A percentile compares a stretch with the other conserved stretches of the same genome.
Conservation (phyloP, 2,797 vertebrate genomes). For the Botia almorhae region DNA sequence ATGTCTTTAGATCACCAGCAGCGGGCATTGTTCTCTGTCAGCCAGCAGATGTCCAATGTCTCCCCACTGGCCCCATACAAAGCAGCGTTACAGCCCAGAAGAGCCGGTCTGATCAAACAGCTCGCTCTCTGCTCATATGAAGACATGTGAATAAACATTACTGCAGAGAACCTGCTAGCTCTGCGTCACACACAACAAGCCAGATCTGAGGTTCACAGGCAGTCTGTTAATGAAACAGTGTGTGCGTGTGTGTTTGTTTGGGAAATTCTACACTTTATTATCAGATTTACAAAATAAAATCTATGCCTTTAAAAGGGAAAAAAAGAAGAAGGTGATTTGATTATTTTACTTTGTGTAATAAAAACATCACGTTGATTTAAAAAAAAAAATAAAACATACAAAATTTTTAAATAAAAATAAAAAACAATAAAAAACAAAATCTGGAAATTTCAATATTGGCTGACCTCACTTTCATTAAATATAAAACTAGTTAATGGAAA, state of each 20-base stretch:
- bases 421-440: no score
- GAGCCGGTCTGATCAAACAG: conserved; percentile 48
- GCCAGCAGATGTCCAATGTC: conserved; percentile 57
- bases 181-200: conserved; percentile 11
- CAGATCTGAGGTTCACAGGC: conserved; percentile 24
- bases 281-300: background rate
- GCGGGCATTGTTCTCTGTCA: conserved; percentile 55
- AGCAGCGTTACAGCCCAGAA: conserved; percentile 28
- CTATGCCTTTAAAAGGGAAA: conserved; percentile 1
- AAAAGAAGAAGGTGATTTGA: conserved; percentile 17
- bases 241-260: background rate
- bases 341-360: background rate
- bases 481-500: no score
- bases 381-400: no score
- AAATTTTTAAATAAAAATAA: no score
- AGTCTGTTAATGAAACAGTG: conserved; percentile 17
- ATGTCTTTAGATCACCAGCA: conserved; percentile 56
- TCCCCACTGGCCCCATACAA: conserved; percentile 46
- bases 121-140: conserved; percentile 24
- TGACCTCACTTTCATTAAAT: no score
- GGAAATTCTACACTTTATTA: background rate
- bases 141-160: conserved; percentile 44
- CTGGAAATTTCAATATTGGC: no score
- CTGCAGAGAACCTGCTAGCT: conserved; percentile 25
- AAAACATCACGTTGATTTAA: no score